Conservation (phyloP, 2,113 vertebrate genomes). For the Taxidea taxus region DNA sequence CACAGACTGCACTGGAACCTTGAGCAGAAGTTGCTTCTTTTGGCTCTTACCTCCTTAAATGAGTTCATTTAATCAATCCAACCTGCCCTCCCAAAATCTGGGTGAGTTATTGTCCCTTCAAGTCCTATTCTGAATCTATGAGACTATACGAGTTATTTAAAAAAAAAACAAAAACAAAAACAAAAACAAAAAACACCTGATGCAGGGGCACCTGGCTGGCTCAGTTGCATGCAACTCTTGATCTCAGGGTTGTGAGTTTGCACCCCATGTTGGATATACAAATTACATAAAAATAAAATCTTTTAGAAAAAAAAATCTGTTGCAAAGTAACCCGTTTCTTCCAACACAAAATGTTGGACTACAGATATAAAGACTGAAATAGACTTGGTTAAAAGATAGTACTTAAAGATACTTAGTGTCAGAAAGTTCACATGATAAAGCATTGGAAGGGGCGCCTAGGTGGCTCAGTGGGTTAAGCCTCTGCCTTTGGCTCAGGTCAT, state of each 20-base stretch:
- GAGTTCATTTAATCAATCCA: neutral
- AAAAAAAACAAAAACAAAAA: neutral
- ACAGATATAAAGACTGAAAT: neutral
- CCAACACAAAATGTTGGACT: neutral
- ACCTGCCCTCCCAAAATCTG: neutral
- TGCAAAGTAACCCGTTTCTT: neutral
- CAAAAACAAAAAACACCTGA: neutral
- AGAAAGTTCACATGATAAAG: neutral
- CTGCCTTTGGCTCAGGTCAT: too few relatives aligned
- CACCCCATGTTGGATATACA: neutral
- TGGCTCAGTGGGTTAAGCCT: too few relatives aligned
- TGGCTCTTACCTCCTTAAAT: neutral
- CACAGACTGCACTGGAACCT: neutral
- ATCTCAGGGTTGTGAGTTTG: neutral
- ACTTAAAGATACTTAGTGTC: neutral
- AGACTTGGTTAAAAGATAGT: neutral
- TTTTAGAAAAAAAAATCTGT: neutral
- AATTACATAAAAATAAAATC: neutral
- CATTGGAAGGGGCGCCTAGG: neutral
- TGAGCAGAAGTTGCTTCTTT: neutral
- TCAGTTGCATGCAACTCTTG: neutral
- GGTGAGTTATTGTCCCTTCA: neutral
- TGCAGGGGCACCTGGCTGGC: neutral
- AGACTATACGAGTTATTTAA: neutral
- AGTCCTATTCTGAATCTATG: neutral